These are phyloP conservation scores for Xiphorhynchus elegans DNA, from an alignment of 2,113 vertebrate species.

Conservation along the genomic window DNA sequence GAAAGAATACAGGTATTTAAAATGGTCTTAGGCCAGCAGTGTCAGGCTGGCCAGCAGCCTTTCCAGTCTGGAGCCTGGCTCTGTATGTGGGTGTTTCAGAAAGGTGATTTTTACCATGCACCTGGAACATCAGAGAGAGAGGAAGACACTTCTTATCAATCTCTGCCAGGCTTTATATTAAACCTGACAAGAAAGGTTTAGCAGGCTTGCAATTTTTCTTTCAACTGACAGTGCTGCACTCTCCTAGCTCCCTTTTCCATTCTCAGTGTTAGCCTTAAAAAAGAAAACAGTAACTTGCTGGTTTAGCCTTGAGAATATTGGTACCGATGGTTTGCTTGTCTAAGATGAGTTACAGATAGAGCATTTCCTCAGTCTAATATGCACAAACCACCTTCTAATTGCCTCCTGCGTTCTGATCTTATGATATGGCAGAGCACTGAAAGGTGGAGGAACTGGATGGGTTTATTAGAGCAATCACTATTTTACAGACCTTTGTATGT, in stretches of 20 bases:
- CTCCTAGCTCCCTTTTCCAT: not conserved
- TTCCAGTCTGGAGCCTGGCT: not conserved
- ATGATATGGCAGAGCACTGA: not conserved
- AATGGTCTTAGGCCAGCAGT: not conserved
- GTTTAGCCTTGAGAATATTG: not conserved
- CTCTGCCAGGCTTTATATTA: not conserved
- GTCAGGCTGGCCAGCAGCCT: not conserved
- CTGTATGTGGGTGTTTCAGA: not conserved
- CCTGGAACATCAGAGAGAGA: not conserved
- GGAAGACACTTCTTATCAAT: not conserved
- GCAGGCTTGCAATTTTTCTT: constrained; percentile 4
- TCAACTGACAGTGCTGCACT: not conserved
- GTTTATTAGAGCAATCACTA: not conserved
- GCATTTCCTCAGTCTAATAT: not conserved
- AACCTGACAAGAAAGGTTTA: not conserved
- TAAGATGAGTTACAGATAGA: not conserved
- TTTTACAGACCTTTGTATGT: not conserved
- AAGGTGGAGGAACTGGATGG: not conserved
- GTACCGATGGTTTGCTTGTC: not conserved
- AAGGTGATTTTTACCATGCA: not conserved
- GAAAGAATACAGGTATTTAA: not conserved
- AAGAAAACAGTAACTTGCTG: not conserved
- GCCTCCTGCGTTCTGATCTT: not conserved
- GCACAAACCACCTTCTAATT: not conserved
- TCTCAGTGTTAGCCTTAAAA: not conserved